Conservation (phyloP, 2,888 invertebrate species). For the Aromia moschata region DNA sequence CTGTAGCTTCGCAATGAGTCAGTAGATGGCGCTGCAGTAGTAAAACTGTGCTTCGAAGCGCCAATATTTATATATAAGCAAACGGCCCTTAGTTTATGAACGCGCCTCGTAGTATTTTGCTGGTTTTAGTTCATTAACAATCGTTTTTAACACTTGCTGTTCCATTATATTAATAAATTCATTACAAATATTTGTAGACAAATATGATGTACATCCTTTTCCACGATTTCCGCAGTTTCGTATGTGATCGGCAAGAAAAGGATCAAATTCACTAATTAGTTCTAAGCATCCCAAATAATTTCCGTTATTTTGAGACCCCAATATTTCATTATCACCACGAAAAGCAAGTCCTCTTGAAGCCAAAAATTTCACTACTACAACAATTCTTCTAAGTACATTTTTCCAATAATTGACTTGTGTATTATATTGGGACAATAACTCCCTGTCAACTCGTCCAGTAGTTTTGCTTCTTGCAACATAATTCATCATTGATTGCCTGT, state of each 20-base stretch:
- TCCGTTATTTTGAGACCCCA: conserved; percentile 24
- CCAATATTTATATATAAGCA: no score
- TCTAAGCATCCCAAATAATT: conserved; percentile 9
- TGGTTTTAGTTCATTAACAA: not conserved
- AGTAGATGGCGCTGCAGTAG: no score
- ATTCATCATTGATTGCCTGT: conserved; percentile 9
- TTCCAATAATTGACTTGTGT: not conserved
- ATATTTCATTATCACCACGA: conserved; percentile 44
- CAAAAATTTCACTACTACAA: conserved; percentile 24
- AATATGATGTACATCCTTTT: conserved; percentile 13
- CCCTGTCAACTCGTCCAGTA: not conserved
- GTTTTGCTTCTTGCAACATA: conserved; percentile 14
- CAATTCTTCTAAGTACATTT: conserved; percentile 12
- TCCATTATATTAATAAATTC: conserved; percentile 2
- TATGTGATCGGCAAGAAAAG: conserved; percentile 36
- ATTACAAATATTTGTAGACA: conserved; percentile 1
- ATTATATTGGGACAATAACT: not conserved
- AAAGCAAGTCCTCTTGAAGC: conserved; percentile 38
- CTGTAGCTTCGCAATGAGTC: no score
- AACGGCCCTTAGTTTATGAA: no score
- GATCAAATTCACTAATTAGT: conserved; percentile 14
- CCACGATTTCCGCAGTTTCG: conserved; percentile 37
- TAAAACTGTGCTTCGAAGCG: no score
- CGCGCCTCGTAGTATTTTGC: not conserved
- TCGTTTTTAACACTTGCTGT: not conserved